Conservation (phyloP, 2,797 vertebrate species). For the Acanthornis magna region DNA sequence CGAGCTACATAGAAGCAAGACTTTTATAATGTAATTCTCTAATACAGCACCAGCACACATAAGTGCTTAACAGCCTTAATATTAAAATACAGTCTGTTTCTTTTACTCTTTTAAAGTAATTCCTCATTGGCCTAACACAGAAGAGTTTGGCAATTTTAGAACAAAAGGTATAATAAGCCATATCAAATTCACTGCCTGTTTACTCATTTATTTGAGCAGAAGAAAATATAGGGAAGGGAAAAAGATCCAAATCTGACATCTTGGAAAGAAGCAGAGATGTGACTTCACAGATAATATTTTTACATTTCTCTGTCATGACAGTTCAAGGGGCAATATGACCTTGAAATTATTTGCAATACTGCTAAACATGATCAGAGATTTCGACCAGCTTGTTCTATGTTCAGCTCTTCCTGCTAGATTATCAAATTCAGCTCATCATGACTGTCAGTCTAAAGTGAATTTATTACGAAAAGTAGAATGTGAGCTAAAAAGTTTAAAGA, state of each 20-base stretch:
- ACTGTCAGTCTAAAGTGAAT: neutral
- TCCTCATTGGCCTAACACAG: neutral
- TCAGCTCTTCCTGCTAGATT: neutral
- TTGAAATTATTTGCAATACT: neutral
- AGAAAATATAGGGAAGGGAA: neutral
- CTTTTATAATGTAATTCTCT: neutral
- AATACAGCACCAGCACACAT: neutral
- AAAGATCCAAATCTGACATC: neutral
- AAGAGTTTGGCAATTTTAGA: neutral
- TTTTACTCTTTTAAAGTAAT: neutral
- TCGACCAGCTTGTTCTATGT: neutral
- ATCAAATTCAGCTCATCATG: neutral
- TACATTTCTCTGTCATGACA: neutral
- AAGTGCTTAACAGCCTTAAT: neutral
- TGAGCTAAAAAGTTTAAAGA: neutral
- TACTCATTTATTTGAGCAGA: neutral
- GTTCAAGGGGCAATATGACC: neutral
- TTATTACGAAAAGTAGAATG: neutral
- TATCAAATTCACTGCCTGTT: neutral
- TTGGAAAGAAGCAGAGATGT: neutral
- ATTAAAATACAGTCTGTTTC: neutral
- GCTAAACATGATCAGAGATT: neutral
- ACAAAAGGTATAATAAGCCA: neutral
- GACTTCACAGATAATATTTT: neutral
- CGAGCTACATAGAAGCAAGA: neutral